Percentiles rank a stretch among this genome's conserved stretches.
Conservation (phyloP, 2,888 invertebrate species). For the Ceriagrion tenellum region DNA sequence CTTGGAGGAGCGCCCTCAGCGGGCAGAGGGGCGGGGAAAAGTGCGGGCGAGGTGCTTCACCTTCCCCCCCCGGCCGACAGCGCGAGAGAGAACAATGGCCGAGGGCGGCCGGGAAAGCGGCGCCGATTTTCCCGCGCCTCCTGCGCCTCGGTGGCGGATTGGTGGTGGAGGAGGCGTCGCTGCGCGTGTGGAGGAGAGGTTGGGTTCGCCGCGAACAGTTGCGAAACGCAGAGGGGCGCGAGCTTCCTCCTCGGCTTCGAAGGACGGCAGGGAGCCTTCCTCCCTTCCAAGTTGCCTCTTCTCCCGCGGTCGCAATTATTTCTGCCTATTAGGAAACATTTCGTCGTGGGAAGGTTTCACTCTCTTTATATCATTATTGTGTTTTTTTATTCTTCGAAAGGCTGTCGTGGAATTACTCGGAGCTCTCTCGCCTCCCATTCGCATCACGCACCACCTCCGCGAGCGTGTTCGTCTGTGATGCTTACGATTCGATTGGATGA, state of each 20-base stretch:
- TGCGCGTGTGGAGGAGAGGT: no score
- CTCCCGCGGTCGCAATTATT: background rate
- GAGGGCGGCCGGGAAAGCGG: background rate
- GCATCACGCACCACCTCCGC: background rate
- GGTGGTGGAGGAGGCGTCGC: no score
- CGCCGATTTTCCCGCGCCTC: background rate
- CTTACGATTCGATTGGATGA: background rate
- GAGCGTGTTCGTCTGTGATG: no score
- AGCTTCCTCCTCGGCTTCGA: background rate
- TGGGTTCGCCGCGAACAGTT: background rate
- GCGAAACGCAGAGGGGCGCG: background rate
- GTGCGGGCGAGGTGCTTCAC: background rate
- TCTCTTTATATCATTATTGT: background rate
- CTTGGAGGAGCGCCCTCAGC: no score
- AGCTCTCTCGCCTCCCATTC: background rate
- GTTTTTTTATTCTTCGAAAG: background rate
- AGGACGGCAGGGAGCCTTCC: background rate
- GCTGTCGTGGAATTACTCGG: background rate
- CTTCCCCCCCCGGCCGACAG: no score
- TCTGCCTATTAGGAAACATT: conserved; percentile 8
- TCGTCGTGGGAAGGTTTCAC: background rate
- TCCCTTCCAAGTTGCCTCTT: background rate
- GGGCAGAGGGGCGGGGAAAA: background rate
- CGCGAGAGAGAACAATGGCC: background rate
- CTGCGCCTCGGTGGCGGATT: no score